phyloP scores from a whole-genome alignment of 1,140 invertebrate species.

The Diachasmimorpha longicaudata region DNA sequence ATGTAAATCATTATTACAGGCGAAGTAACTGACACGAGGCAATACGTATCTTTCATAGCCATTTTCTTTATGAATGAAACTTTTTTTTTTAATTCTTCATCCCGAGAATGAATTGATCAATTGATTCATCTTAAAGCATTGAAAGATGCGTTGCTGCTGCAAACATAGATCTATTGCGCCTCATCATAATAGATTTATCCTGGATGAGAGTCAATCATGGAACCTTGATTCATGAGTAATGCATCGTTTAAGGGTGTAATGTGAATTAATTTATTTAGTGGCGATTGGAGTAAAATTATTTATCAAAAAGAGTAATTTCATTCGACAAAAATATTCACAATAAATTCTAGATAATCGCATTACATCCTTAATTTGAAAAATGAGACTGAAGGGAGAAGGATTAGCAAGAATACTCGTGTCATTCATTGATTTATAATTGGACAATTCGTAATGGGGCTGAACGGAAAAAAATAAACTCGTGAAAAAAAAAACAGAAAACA shows the following conservation, averaged over 20 bases:
- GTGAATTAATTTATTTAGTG: too few species aligned
- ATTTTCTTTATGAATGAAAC: not conserved
- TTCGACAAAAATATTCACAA: too few species aligned
- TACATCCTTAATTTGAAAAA: not conserved
- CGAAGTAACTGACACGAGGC: conserved; percentile 41
- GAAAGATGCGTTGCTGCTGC: not conserved
- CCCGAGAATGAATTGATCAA: not conserved
- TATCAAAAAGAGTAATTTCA: too few species aligned
- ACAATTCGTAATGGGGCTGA: not conserved
- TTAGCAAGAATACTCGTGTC: not conserved
- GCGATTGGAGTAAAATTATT: too few species aligned
- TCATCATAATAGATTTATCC: not conserved
- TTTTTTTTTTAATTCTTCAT: not conserved
- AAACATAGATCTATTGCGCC: not conserved
- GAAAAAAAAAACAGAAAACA: conserved; percentile 49
- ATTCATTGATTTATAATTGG: not conserved
- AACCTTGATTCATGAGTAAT: not conserved
- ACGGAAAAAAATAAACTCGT: conserved; percentile 5
- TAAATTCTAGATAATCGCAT: too few species aligned
- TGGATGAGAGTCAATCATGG: too few species aligned
- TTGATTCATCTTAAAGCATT: not conserved
- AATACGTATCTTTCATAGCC: not conserved
- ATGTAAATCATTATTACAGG: conserved; percentile 34
- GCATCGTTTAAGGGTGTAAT: not conserved
- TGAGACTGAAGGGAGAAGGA: not conserved